Conservation (phyloP, 2,888 invertebrate species). For the Acanthosepion lycidas region DNA sequence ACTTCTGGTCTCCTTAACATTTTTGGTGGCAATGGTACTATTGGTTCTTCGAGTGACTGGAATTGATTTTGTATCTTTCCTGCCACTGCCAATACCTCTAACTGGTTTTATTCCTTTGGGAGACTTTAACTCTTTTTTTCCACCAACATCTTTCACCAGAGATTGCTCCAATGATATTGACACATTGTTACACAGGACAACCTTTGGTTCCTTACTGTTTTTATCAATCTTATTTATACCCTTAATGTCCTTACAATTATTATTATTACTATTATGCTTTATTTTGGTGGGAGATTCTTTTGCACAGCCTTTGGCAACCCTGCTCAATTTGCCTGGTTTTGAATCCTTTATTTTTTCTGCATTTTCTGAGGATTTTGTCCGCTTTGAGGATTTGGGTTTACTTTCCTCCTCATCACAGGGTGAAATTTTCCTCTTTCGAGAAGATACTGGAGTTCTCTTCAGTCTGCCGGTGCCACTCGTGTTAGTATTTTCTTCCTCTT, state of each 20-base stretch:
- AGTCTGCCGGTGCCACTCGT: neutral
- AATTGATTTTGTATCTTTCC: neutral
- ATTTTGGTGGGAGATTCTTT: slow-evolving; percentile 40
- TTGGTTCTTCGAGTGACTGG: slow-evolving; percentile 33
- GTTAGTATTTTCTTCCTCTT: neutral
- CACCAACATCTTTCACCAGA: neutral
- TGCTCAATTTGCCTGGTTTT: neutral
- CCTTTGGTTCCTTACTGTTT: slow-evolving; percentile 22
- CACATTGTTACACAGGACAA: slow-evolving; percentile 41
- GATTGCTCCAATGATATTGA: slow-evolving; percentile 38
- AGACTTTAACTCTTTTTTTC: neutral
- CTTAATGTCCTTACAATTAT: neutral
- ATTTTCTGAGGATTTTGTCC: neutral
- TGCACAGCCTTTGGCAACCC: slow-evolving; percentile 38
- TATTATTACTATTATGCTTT: slow-evolving; percentile 15
- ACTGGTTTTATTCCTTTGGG: neutral
- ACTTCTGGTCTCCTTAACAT: neutral
- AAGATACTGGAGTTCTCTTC: neutral
- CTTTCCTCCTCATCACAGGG: neutral
- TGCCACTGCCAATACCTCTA: neutral
- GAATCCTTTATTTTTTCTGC: slow-evolving; percentile 1
- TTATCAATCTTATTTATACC: slow-evolving; percentile 25
- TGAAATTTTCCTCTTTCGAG: slow-evolving; percentile 24
- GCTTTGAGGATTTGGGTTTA: neutral
- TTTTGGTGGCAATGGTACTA: neutral